A percentile compares a stretch with the other conserved stretches of the same genome.
These are phyloP conservation scores for Monodelphis domestica DNA, from an alignment of 2,797 vertebrate genomes.

Conservation along the genomic window DNA sequence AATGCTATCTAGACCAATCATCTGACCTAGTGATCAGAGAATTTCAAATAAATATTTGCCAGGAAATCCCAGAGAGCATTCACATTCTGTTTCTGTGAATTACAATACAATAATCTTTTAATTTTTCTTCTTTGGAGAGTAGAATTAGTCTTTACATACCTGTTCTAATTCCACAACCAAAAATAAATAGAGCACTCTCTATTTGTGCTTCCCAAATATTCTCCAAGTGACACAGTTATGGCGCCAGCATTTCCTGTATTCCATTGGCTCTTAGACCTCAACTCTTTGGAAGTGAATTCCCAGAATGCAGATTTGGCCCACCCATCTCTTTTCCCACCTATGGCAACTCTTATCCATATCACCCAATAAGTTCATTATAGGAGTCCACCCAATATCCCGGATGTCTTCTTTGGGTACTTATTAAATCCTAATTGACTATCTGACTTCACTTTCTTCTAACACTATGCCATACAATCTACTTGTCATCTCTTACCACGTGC, in stretches of 20 bases:
- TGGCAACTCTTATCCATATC: background rate
- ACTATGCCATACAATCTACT: background rate
- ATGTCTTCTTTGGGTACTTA: background rate
- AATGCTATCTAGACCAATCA: background rate
- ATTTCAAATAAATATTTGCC: background rate
- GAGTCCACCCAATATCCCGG: background rate
- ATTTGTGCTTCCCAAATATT: background rate
- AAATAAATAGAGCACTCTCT: background rate
- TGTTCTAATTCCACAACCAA: background rate
- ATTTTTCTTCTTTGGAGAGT: background rate
- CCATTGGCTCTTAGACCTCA: background rate
- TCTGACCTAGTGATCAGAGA: background rate
- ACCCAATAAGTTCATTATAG: background rate
- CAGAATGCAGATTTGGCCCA: background rate
- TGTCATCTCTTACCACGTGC: background rate
- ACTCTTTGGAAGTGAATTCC: background rate
- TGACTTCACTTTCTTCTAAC: background rate
- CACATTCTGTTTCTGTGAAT: background rate
- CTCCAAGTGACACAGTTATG: background rate
- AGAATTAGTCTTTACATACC: background rate
- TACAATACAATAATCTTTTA: background rate
- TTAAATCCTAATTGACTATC: background rate
- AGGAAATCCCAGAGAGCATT: background rate
- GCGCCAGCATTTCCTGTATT: background rate
- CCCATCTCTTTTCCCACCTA: background rate